These are phyloP conservation scores for Steromphala cineraria DNA, from an alignment of 2,888 invertebrate species.

Conservation along the genomic window DNA sequence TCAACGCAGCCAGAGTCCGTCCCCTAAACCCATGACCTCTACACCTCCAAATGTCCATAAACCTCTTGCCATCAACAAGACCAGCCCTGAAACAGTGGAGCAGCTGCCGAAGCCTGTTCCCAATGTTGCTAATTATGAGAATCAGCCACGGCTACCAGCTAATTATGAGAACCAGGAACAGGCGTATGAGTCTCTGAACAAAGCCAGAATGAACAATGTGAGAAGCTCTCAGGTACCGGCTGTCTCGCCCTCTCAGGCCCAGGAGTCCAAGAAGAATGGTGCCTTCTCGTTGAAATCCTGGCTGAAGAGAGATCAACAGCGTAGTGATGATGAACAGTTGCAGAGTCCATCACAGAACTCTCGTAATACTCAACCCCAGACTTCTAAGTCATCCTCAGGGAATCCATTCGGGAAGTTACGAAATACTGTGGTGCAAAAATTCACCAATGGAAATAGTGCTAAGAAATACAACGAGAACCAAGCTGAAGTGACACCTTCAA, in stretches of 20 bases:
- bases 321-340: slow-evolving; percentile 42
- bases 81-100: slow-evolving; percentile 30
- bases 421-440: slow-evolving; percentile 60
- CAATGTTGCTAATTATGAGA: neutral
- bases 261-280: slow-evolving; percentile 44
- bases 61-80: slow-evolving; percentile 53
- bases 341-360: slow-evolving; percentile 22
- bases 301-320: slow-evolving; percentile 57
- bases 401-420: slow-evolving; percentile 57
- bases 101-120: neutral
- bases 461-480: slow-evolving; percentile 33
- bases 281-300: slow-evolving; percentile 63
- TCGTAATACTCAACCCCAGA: slow-evolving; percentile 28
- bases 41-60: slow-evolving; percentile 65
- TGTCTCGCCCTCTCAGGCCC: neutral
- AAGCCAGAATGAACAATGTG: slow-evolving; percentile 1
- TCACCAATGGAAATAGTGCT: slow-evolving; percentile 39
- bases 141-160: neutral
- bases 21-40: slow-evolving; percentile 63
- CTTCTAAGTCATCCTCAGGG: slow-evolving; percentile 25
- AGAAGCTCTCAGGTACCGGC: neutral
- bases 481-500: neutral
- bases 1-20: slow-evolving; percentile 36
- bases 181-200: slow-evolving; percentile 26
- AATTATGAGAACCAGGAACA: slow-evolving; percentile 23